Evolutionary conservation across 2,797 vertebrate genomes (phyloP), one percentile per base, ranked within the genome.

Genomic region (Rhyacichthys aspro): DNA sequence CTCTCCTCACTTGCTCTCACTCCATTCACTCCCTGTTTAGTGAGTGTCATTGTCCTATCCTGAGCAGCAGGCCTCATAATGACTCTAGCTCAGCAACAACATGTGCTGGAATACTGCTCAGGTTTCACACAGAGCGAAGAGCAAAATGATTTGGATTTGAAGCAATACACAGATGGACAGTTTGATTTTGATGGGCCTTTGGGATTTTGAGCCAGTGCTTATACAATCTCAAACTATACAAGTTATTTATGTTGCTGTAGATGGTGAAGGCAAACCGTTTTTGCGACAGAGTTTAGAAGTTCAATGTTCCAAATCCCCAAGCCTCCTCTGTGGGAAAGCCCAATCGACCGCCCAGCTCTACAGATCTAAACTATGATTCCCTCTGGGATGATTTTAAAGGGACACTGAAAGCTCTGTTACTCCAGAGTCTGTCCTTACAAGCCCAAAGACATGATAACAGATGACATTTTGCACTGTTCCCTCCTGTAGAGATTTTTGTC

Each of bases 361-460:
- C 19, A 82, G 73, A 81, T 76, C 79, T 75, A 69, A 76, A 73
- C 56, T 53, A 59, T 67, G 72, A 83, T 81, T 86, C 70, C 78
- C 67, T 72, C 41, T 70, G 73, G 76, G 72, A 57, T 74, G 61
- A 69, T 75, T 72, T 79, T 64, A 79, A 62, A 59, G 54, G 43
- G 49, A 76, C 62, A 63, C 64, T 55, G 60, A 82, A 62, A 83
- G 69, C 73, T 82, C 62, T 47, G 67, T 83, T 72, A 79, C 64
- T 62, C 59, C 44, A 63, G 62, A 74, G 78, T 61, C 60, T 58
- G 49, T 57, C 42, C 58, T 57, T 70, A 85, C 73, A 69, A 79
- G 53, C 57, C 65, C 73, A 78, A 72, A 63, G 69, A 78, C 60
- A 58, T 53, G 59, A 75, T 75, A 75, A 78, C 69, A 47, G 50